Evolutionary conservation across 2,797 vertebrate species (phyloP).

Genomic region (Mus minutoides): DNA sequence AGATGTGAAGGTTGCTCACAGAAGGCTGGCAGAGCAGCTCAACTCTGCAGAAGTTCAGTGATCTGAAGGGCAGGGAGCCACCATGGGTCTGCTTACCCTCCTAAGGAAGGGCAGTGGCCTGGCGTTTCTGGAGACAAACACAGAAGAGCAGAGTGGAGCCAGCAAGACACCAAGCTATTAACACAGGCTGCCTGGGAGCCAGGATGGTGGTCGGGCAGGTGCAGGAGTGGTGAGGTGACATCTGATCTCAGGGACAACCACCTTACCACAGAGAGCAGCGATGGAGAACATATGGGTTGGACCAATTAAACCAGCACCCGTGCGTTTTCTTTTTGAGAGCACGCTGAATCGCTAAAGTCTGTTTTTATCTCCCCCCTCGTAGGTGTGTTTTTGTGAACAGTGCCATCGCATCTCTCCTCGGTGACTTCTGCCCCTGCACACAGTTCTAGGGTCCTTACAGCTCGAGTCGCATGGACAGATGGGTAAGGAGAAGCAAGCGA

Average conservation of each 20-base stretch:
- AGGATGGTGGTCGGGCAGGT: conserved; percentile 66
- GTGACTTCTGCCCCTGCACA: conserved; percentile 2
- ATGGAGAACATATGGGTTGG: conserved; percentile 60
- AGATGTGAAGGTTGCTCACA: fast-evolving
- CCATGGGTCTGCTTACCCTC: fast-evolving
- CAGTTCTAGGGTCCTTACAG: conserved; percentile 47
- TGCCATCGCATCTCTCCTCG: conserved; percentile 23
- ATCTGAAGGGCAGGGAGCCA: fast-evolving
- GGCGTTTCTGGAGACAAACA: neutral
- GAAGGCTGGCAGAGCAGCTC: fast-evolving
- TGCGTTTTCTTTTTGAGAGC: neutral
- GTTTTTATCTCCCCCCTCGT: neutral
- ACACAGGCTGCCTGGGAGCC: neutral
- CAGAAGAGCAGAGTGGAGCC: neutral
- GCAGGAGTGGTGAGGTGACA: conserved; percentile 26
- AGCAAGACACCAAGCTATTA: conserved; percentile 37
- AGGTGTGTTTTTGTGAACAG: neutral
- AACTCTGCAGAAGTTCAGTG: fast-evolving
- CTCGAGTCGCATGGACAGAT: conserved; percentile 83
- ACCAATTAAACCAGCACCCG: conserved; percentile 9
- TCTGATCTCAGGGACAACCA: conserved; percentile 33
- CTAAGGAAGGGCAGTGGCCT: neutral
- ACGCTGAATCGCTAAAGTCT: neutral
- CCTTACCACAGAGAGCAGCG: neutral
- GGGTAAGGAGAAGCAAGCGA: conserved; percentile 79